Conservation (phyloP, 2,113 vertebrate species). For the Rhea americana region DNA sequence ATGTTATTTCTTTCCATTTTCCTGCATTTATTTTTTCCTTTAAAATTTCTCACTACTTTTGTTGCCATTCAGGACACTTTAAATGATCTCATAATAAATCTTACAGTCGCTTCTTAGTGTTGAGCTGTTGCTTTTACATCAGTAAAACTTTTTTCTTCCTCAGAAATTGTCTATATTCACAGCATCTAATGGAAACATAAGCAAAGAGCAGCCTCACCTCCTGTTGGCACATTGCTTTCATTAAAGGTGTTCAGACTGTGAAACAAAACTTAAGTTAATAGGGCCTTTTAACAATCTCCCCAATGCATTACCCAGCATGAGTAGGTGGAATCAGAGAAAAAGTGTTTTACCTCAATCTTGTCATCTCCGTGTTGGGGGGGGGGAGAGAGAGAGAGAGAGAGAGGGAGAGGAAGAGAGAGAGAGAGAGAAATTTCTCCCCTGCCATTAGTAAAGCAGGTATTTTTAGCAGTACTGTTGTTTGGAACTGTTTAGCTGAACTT, state of each 20-base stretch:
- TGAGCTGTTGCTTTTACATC: background rate
- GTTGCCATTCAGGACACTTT: background rate
- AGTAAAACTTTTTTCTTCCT: background rate
- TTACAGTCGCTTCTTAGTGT: background rate
- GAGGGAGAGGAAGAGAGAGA: background rate
- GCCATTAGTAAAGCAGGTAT: background rate
- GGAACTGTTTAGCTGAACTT: background rate
- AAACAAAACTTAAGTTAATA: background rate
- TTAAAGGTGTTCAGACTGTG: background rate
- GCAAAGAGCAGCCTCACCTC: background rate
- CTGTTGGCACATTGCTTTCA: background rate
- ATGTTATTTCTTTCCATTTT: background rate
- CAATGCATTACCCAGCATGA: accelerated
- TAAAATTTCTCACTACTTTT: background rate
- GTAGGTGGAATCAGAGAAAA: background rate
- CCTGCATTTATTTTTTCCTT: background rate
- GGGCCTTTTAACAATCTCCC: accelerated
- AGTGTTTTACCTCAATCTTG: background rate
- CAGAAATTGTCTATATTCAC: background rate
- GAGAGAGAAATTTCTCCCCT: background rate
- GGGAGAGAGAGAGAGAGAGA: background rate
- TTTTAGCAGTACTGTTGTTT: background rate
- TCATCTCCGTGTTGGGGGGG: background rate
- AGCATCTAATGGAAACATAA: background rate
- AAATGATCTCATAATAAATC: background rate